Evolutionary conservation across 2,113 vertebrate genomes (phyloP), one percentile per base, ranked within the genome.

Genomic region (Girardinichthys multiradiatus): DNA sequence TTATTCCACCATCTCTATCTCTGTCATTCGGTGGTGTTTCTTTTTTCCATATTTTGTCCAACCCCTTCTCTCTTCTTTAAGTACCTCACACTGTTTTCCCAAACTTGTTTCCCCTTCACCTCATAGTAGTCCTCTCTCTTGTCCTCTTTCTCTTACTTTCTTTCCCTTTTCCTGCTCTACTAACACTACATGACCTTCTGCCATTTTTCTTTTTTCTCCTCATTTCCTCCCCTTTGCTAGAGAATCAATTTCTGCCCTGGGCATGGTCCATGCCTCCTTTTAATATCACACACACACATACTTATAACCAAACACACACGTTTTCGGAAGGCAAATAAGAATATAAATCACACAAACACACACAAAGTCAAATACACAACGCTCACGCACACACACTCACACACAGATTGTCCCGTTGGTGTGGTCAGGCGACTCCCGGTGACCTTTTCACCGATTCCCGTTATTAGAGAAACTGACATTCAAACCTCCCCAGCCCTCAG

Each of bases 401-500:
- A 70, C 70, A 63, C 39, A 60, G 77, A 73, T 37, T 24, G 37
- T 77, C 67, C 72, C 54, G 61, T 82, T 60, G 33, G 83, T 82
- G 74, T 91, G 92, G 92, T 91, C 94, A 92, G 91, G 86, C 75
- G 88, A 90, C 91, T 88, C 77, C 65, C 74, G 71, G 74, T 94
- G 93, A 93, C 94, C 93, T 94, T 95, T 94, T 94, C 94, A 90
- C 87, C 89, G 72, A 91, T 91, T 94, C 89, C 91, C 81, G 84
- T 91, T 94, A 93, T 94, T 93, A 95, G 93, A 94, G 92, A 92
- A 93, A 92, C 90, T 94, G 93, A 93, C 94, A 94, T 94, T 94
- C 93, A 93, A 93, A 90, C 92, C 91, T 87, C 80, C 71, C 73
- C 83, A 89, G 86, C 89, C 93, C 87, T 75, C 80, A 91, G 91